Base-by-base conservation (phyloP, 2,888 invertebrate species). In the Gnatocerus cornutus region DNA sequence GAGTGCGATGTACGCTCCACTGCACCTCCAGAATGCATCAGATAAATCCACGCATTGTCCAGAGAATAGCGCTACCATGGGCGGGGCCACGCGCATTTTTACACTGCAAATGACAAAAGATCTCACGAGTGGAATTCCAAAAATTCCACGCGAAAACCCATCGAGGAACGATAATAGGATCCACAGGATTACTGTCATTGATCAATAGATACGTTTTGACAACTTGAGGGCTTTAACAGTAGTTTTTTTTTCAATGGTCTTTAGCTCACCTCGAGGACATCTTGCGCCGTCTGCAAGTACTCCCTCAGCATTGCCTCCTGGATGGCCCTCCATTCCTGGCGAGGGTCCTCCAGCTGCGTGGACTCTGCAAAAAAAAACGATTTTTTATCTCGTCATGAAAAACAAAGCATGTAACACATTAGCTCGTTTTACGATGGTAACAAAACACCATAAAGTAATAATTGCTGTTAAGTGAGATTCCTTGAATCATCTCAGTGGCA, bases 221-320 rank as follows among this genome's bases (percentile, higher is more conserved):
- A 7, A n/a, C 33, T 1, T 33, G 9, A 4, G 3, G 1, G 33
- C 9, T 27, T 30, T n/a, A n/a, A n/a, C n/a, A n/a, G n/a, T n/a
- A n/a, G n/a, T n/a, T n/a, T n/a, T n/a, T n/a, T n/a, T n/a, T n/a
- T n/a, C n/a, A n/a, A n/a, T n/a, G n/a, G n/a, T n/a, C n/a, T n/a
- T n/a, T n/a, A n/a, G 74, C 79, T 75, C 83, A 95, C 96, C 90
- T 96, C 95, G 84, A 98, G 88, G 83, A 96, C 96, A 87, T 97
- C 96, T 88, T 97, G 95, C 74, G 98, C 98, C 73, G 96, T 96
- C 79, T 93, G 93, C 83, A 98, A 91, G 88, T 98, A 98, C 83
- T 98, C 97, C 85, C 96, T 91, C 84, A 98, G 89, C 98, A 98
- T 98, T 75, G 93, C 93, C 88, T 98, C 97, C 87, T 98, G 98